Evolutionary conservation across 2,888 invertebrate genomes (phyloP), one percentile per base, ranked within the genome.

Genomic region (Synanthedon myopaeformis): DNA sequence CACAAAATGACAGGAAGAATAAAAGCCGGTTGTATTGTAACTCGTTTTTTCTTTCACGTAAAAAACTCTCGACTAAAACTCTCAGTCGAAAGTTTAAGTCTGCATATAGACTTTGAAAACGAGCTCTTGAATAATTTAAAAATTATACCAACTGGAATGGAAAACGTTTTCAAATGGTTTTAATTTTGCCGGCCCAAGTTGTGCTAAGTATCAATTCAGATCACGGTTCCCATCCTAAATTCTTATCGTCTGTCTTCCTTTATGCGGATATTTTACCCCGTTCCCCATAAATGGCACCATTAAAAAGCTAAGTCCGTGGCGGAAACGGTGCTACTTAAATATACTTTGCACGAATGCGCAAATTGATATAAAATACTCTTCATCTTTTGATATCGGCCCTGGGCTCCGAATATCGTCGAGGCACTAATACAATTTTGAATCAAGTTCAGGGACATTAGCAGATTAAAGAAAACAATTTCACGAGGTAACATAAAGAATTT

Each of bases 291-390:
- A 82, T 76, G 76, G 74, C 62, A 62, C 74, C 76, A 80, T 84
- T 82, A 82, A 81, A 80, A 80, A 74, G 76, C 80, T 74, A 75
- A 79, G 73, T 75, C 74, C 69, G 68, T 63, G 59, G 56, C 61
- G 70, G 70, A 68, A 72, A 68, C 65, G 66, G 72, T 65, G 69
- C 76, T 77, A 70, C 79, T 83, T 82, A 77, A 80, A 76, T 82
- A 84, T 81, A 80, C 82, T 78, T 76, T 67, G 81, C 83, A 82
- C 82, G 83, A 72, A 72, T 78, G 78, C 76, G 74, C 77, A 83
- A 83, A 83, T 83, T 82, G 84, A 82, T 81, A 82, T 82, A 82
- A 80, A 82, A 81, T 81, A 76, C 77, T 23, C 23, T 79, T 77
- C 74, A 75, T 75, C 74, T 74, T 75, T 74, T 73, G 74, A 74